These are phyloP conservation scores for Tachycineta bicolor DNA, from an alignment of 2,113 vertebrate genomes.

Conservation along the genomic window DNA sequence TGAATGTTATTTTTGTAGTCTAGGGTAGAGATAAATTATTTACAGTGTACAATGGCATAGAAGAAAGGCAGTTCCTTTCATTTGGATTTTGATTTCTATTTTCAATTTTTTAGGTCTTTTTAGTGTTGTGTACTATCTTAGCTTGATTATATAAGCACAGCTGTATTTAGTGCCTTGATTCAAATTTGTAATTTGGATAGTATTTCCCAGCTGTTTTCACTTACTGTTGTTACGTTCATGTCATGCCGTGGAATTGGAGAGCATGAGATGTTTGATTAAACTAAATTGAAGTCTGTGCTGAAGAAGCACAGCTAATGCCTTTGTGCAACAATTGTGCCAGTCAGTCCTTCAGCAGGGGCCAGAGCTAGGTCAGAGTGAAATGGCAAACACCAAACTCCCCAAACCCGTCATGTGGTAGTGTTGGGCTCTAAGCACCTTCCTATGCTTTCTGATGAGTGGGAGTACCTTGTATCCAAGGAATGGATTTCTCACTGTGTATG, in stretches of 20 bases:
- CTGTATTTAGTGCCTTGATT: not conserved
- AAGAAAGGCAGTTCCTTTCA: not conserved
- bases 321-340: rapidly evolving
- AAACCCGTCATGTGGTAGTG: not conserved
- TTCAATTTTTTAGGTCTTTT: not conserved
- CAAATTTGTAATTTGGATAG: not conserved
- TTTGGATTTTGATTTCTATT: not conserved
- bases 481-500: not conserved
- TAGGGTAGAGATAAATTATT: not conserved
- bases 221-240: not conserved
- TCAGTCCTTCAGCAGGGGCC: not conserved
- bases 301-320: not conserved
- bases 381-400: not conserved
- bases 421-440: not conserved
- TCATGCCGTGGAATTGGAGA: not conserved
- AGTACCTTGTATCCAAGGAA: not conserved
- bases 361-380: not conserved
- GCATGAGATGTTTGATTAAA: not conserved
- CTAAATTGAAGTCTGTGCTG: not conserved
- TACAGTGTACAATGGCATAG: not conserved
- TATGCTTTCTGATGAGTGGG: rapidly evolving
- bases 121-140: not conserved
- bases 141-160: not conserved
- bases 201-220: not conserved
- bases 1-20: not conserved